Conservation (phyloP, 2,797 vertebrate species). For the Hoplostethus mediterraneus region DNA sequence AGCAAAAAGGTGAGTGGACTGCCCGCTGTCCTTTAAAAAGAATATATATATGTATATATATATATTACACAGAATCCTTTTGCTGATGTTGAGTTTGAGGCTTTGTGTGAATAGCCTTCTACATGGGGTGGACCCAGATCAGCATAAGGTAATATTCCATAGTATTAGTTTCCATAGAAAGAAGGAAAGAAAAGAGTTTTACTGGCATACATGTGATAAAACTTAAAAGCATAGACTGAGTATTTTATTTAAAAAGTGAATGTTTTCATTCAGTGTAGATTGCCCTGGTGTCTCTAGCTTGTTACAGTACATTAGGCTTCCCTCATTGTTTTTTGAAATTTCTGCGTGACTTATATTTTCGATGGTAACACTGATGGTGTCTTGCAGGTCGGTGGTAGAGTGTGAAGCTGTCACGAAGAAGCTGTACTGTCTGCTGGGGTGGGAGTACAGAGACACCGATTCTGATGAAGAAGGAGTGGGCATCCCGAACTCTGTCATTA, state of each 20-base stretch:
- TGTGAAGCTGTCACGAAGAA: constrained; percentile 74
- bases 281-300: neutral
- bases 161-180: neutral
- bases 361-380: neutral
- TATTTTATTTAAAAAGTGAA: too few relatives aligned
- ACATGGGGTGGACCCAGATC: too few relatives aligned
- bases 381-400: constrained; percentile 69
- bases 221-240: too few relatives aligned
- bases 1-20: too few relatives aligned
- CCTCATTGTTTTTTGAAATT: neutral
- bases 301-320: neutral
- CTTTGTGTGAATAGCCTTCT: too few relatives aligned
- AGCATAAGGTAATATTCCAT: too few relatives aligned
- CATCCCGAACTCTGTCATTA: neutral
- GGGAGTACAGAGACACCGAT: constrained; percentile 71
- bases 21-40: too few relatives aligned
- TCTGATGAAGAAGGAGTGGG: constrained; percentile 59
- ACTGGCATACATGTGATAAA: neutral
- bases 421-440: constrained; percentile 72
- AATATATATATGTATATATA: too few relatives aligned
- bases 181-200: neutral
- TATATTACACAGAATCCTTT: too few relatives aligned
- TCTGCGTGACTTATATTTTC: neutral
- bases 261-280: neutral
- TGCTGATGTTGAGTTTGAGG: too few relatives aligned